These are phyloP conservation scores for Drosophila peninsularis DNA, from an alignment of 2,888 invertebrate genomes.

Conservation along the genomic window DNA sequence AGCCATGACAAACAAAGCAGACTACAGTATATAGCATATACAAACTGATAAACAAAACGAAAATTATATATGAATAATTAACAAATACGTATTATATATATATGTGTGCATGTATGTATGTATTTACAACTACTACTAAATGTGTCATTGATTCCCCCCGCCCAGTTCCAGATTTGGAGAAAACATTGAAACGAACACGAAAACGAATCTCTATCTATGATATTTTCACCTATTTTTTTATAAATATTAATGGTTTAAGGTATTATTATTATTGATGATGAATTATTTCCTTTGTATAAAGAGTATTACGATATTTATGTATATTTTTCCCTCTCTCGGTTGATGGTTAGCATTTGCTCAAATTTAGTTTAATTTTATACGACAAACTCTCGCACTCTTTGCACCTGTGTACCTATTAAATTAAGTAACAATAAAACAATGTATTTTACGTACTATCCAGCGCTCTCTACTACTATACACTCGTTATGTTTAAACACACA, in stretches of 20 bases:
- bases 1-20: conserved; percentile 54
- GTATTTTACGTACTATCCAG: conserved; percentile 43
- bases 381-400: conserved; percentile 53
- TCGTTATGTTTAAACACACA: conserved; percentile 68
- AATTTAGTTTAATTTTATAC: conserved; percentile 51
- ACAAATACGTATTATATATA: conserved; percentile 63
- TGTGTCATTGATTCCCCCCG: conserved; percentile 63
- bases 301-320: conserved; percentile 50
- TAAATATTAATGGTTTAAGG: conserved; percentile 33
- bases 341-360: conserved; percentile 71
- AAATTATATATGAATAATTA: conserved; percentile 33
- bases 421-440: conserved; percentile 53
- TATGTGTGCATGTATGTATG: conserved; percentile 41
- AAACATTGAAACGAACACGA: conserved; percentile 31
- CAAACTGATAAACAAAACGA: conserved; percentile 5
- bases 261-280: conserved; percentile 41
- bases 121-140: conserved; percentile 53
- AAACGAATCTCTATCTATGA: conserved; percentile 48
- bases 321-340: conserved; percentile 39
- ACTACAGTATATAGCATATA: conserved; percentile 36
- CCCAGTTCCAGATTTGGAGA: conserved; percentile 32
- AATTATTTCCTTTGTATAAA: conserved; percentile 61
- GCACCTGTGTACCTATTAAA: conserved; percentile 72
- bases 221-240: conserved; percentile 26
- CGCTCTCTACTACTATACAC: conserved; percentile 50